Evolutionary conservation across 2,797 vertebrate genomes (phyloP), one percentile per base, ranked within the genome.

Genomic region (Gymnothorax javanicus): DNA sequence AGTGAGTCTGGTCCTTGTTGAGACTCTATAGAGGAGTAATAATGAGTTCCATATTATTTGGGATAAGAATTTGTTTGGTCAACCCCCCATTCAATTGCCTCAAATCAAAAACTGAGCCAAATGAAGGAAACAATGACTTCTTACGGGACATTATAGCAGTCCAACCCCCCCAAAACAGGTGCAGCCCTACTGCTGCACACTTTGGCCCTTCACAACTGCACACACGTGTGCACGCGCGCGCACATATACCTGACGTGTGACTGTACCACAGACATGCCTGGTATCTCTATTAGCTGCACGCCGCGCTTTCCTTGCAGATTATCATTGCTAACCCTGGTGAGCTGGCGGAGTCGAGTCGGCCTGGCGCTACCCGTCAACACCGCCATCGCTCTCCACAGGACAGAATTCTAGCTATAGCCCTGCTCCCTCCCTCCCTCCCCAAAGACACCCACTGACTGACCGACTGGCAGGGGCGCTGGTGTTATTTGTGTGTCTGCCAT

Each of bases 401-500:
- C 59, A 85, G 84, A 85, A 69, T 85, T 23, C 84, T 50, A 67
- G 84, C 84, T 85, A 69, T 69, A 50, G 84, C 8, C 83, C 17
- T 8, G 11, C 83, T 62, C 57, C 82, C 59, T 20, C 60, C 59
- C 9, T 12, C 57, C 58, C 58, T 23, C 62, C 33, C 33, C 50
- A 23, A 82, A 33, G 71, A 50, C 71, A 75, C 71, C 11, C 9
- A 43, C 9, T 50, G 12, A 75, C 71, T 43, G 71, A 43, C 71
- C 0, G 71, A 43, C 71, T 2, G 71, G 69, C 8, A 1, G 8
- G 15, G 75, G 1, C 7, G 0, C 2, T 17, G 6, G 5, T 7
- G 17, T 17, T 79, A 79, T 79, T 79, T 56, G 15, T 43, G 50
- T 54, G 75, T 20, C 3, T 23, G 75, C 50, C 8, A 20, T 52